These are phyloP conservation scores for Conopomorpha cramerella DNA, from an alignment of 1,140 invertebrate species.

Conservation along the genomic window DNA sequence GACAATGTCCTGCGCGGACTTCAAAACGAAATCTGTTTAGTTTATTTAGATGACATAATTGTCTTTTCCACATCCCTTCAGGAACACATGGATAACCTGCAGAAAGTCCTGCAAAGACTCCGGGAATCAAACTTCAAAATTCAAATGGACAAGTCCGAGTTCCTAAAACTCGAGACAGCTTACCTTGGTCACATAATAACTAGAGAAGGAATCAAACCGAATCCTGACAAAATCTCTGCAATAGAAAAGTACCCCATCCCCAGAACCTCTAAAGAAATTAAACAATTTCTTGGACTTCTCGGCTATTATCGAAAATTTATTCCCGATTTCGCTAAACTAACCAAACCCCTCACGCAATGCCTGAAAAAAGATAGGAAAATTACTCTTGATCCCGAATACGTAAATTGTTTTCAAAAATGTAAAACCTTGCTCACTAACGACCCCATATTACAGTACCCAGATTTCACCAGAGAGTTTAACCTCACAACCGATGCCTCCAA, in stretches of 20 bases:
- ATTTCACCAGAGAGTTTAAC: conserved; percentile 12
- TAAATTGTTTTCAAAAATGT: conserved; percentile 3
- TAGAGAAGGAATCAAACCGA: conserved; percentile 14
- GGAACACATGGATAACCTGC: conserved; percentile 15
- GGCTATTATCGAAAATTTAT: no score
- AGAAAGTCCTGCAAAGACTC: conserved; percentile 13
- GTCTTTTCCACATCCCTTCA: conserved; percentile 11
- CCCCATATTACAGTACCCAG: no score
- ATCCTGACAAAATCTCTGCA: conserved; percentile 13
- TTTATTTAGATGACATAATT: conserved; percentile 33
- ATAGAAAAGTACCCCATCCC: conserved; percentile 13
- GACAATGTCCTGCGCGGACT: conserved; percentile 17
- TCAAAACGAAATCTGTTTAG: no score
- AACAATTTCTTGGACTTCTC: no score
- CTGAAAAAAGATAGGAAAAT: no score
- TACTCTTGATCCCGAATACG: conserved; percentile 1
- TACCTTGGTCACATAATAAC: conserved; percentile 16
- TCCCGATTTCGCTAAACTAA: conserved; percentile 13
- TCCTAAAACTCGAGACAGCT: no score
- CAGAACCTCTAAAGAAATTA: conserved; percentile 14
- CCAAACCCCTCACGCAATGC: no score
- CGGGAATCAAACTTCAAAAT: no score
- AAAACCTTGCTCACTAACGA: conserved; percentile 6
- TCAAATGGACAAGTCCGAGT: no score
- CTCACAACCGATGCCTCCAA: conserved; percentile 10